phyloP scores from a whole-genome alignment of 2,113 vertebrate genomes.

The Galeopterus variegatus region DNA sequence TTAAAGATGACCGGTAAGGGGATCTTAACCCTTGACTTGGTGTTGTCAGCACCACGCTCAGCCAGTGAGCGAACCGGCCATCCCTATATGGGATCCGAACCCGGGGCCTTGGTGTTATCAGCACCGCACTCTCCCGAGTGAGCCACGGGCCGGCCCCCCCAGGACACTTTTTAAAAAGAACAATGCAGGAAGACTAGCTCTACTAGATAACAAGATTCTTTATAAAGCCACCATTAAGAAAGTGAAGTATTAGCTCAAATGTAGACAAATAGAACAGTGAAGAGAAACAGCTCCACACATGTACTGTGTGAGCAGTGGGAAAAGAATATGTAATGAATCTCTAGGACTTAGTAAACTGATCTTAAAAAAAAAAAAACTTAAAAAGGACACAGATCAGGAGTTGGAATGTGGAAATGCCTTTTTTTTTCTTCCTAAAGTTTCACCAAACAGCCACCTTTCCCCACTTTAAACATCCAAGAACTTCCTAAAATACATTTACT shows the following conservation, averaged over 20 bases:
- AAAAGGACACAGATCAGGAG: not conserved
- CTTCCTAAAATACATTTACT: constrained; percentile 13
- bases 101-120: too few relatives aligned
- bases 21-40: too few relatives aligned
- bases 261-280: not conserved
- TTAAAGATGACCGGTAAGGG: too few relatives aligned
- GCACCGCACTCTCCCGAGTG: too few relatives aligned
- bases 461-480: not conserved
- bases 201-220: not conserved
- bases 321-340: not conserved
- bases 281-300: not conserved
- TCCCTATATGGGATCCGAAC: too few relatives aligned
- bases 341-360: not conserved
- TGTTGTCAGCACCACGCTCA: too few relatives aligned
- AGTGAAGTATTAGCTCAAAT: not conserved
- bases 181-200: not conserved
- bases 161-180: not conserved
- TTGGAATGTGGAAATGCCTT: not conserved
- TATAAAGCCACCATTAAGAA: not conserved
- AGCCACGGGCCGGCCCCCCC: too few relatives aligned
- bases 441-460: not conserved
- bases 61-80: too few relatives aligned
- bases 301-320: not conserved
- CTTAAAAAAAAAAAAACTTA: not conserved
- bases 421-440: not conserved